These are phyloP conservation scores for Henricia sp. DNA, from an alignment of 53 echinoderm and acorn worm species.

Conservation along the genomic window DNA sequence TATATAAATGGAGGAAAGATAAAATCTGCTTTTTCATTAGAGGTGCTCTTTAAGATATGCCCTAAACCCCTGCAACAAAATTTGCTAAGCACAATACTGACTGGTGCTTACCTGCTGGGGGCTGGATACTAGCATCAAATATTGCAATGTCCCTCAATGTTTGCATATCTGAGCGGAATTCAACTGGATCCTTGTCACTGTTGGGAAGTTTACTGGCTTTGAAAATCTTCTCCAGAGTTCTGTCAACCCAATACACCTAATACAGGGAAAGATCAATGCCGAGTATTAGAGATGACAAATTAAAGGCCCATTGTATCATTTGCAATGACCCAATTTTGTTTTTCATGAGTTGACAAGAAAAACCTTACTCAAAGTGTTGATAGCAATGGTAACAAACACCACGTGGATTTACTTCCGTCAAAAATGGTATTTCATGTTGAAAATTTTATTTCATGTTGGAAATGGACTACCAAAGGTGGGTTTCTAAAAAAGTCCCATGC, in stretches of 20 bases:
- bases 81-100: too few species aligned
- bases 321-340: background rate
- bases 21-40: too few species aligned
- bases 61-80: too few species aligned
- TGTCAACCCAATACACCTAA: constrained; percentile 80
- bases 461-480: too few species aligned
- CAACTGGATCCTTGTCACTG: constrained; percentile 41
- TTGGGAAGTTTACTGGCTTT: constrained; percentile 54
- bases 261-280: background rate
- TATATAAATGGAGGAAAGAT: too few species aligned
- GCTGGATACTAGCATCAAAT: constrained; percentile 62
- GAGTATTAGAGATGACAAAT: background rate
- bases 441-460: too few species aligned
- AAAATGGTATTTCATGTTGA: too few species aligned
- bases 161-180: constrained; percentile 51
- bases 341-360: background rate
- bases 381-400: too few species aligned
- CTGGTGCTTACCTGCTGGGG: constrained; percentile 14
- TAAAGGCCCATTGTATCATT: background rate
- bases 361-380: too few species aligned
- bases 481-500: too few species aligned
- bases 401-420: too few species aligned
- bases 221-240: constrained; percentile 58
- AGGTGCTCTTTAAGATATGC: too few species aligned
- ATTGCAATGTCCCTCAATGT: constrained; percentile 48